Conservation (phyloP, 2,888 invertebrate species). For the Oxyteleia sp. region DNA sequence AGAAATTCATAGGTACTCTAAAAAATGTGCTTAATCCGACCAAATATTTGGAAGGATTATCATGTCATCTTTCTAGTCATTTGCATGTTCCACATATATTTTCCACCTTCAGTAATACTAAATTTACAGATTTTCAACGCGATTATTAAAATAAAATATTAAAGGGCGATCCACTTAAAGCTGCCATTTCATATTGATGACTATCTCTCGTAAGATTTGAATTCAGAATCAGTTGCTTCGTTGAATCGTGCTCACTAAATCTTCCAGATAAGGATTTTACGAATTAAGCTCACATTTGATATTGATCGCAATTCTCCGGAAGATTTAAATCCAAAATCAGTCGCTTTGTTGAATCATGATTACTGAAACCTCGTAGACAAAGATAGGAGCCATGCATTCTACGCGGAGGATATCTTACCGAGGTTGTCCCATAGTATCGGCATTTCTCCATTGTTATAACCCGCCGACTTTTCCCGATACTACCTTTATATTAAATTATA, state of each 20-base stretch:
- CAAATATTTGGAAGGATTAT: background rate
- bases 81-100: background rate
- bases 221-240: conserved; percentile 47
- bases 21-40: conserved; percentile 1
- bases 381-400: conserved; percentile 64
- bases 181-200: conserved; percentile 45
- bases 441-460: no score
- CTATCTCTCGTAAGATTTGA: conserved; percentile 25
- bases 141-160: background rate
- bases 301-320: conserved; percentile 28
- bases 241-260: conserved; percentile 36
- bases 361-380: conserved; percentile 44
- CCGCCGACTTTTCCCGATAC: no score
- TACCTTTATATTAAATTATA: no score
- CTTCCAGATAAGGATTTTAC: conserved; percentile 49
- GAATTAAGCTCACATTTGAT: conserved; percentile 50
- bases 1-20: background rate
- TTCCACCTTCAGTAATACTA: background rate
- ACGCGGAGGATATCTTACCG: conserved; percentile 77
- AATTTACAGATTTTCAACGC: background rate
- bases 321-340: conserved; percentile 44
- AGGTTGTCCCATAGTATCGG: no score
- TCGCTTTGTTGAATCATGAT: conserved; percentile 36
- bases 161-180: background rate
- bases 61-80: background rate